These are phyloP conservation scores for Stylophora pistillata DNA, from an alignment of 64 coral and sea anemone species.

Conservation along the genomic window DNA sequence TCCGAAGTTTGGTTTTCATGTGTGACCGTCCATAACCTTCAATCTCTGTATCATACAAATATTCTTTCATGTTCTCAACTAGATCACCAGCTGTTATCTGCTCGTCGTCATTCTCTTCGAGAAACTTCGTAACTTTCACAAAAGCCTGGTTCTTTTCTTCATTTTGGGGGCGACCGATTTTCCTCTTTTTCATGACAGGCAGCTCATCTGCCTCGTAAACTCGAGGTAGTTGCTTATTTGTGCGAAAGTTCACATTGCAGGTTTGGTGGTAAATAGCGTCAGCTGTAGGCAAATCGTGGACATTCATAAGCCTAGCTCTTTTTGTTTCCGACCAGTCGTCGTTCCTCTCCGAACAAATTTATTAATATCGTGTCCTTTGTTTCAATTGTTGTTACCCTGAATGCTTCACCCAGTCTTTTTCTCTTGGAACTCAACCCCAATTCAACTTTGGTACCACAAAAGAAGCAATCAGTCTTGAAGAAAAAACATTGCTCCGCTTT, in stretches of 20 bases:
- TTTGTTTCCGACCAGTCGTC: constrained; percentile 51
- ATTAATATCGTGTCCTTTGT: constrained; percentile 52
- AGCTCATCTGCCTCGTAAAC: constrained; percentile 5
- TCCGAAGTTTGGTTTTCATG: constrained; percentile 57
- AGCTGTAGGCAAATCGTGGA: constrained; percentile 45
- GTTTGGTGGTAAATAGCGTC: constrained; percentile 49
- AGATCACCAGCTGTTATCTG: constrained; percentile 55
- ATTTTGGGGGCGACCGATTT: constrained; percentile 31
- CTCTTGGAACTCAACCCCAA: background rate
- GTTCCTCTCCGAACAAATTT: constrained; percentile 44
- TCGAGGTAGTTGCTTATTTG: constrained; percentile 37
- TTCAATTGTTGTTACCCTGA: constrained; percentile 50
- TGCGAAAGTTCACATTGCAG: constrained; percentile 57
- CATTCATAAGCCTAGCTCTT: constrained; percentile 30
- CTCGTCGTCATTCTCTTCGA: constrained; percentile 51
- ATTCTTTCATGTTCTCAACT: constrained; percentile 60
- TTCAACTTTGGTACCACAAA: constrained; percentile 50
- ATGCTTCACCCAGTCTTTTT: constrained; percentile 33
- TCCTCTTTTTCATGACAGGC: background rate
- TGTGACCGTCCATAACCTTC: constrained; percentile 31
- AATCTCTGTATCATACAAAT: constrained; percentile 13
- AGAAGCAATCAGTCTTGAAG: constrained; percentile 55
- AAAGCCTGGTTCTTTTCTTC: background rate
- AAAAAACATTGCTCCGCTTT: constrained; percentile 39
- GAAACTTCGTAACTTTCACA: constrained; percentile 38